Base-by-base conservation (phyloP, 2,797 vertebrate species). In the Tadarida brasiliensis region DNA sequence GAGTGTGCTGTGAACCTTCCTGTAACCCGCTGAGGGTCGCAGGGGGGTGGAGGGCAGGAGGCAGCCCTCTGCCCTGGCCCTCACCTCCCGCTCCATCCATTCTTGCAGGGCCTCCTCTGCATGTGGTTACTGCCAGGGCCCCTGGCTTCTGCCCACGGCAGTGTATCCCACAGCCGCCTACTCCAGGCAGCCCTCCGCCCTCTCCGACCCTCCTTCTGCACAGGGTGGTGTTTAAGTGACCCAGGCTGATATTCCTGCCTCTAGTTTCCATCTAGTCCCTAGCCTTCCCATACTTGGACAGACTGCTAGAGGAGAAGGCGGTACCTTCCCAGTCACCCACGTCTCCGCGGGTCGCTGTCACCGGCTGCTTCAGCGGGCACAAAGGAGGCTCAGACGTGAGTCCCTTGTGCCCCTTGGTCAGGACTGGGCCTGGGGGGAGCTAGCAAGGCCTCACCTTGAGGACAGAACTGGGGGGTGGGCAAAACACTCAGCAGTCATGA, bases 401-500 rank as follows among this genome's bases (percentile, higher is more conserved):
- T n/a, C 33, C 39, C 56, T 49, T 35, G 28, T 49, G 1, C 14
- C 28, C 15, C 19, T 47, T 24, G 20, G 1, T 47, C 1, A 30
- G 56, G 28, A 35, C n/a, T 1, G 22, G 4, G 7, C 47, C 35
- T 56, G 33, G 24, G 73, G 28, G 5, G 35, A 80, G 35, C 33
- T 35, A 35, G 47, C 9, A 39, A 63, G 54, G 61, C 12, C 6
- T 71, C 15, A 17, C 33, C 54, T 57, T 87, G 33, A 71, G 73
- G 57, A 22, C 39, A 93, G 35, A 90, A 44, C 59, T 59, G 39
- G 26, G 35, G 5, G 4, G 0, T 1, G 28, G 2, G 12, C 49
- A 74, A 67, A 67, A 85, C 33, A 35, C 11, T 74, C 59, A 67
- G 67, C 81, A 67, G 26, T 65, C 65, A 81, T 71, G n/a, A 39